phyloP scores from a whole-genome alignment of 2,888 invertebrate species.

The Volucella bombylans region DNA sequence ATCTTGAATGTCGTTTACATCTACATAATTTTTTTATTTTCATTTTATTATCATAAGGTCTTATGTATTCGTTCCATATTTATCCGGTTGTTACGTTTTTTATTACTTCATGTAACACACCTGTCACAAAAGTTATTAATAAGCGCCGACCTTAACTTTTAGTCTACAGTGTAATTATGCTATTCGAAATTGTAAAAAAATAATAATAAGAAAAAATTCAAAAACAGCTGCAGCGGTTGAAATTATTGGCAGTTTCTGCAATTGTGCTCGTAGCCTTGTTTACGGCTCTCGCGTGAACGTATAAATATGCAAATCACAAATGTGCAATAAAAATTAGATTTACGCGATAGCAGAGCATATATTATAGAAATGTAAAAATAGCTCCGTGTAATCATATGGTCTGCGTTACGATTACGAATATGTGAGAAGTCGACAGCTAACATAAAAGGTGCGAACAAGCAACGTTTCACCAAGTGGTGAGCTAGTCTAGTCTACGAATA shows the following conservation, averaged over 20 bases:
- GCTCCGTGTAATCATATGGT: slow-evolving; percentile 57
- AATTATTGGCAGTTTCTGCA: slow-evolving; percentile 39
- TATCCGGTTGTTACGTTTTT: too few species aligned
- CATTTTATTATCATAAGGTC: too few species aligned
- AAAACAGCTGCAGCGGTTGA: slow-evolving; percentile 25
- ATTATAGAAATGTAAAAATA: slow-evolving; percentile 67
- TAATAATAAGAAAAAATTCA: neutral
- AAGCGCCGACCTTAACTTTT: neutral
- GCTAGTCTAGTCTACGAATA: neutral
- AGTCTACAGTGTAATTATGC: slow-evolving; percentile 4
- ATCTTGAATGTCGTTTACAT: too few species aligned
- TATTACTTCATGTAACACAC: too few species aligned
- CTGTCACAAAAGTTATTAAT: too few species aligned
- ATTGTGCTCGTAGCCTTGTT: slow-evolving; percentile 59
- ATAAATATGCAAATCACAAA: slow-evolving; percentile 69
- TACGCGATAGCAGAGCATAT: slow-evolving; percentile 64
- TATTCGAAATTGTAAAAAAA: neutral
- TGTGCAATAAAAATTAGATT: slow-evolving; percentile 71
- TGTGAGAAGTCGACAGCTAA: slow-evolving; percentile 34
- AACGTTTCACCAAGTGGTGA: neutral
- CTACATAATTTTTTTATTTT: too few species aligned
- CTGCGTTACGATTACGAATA: neutral
- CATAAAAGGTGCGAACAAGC: slow-evolving; percentile 65
- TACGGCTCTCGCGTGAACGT: slow-evolving; percentile 6
- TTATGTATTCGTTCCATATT: too few species aligned